phyloP scores from a whole-genome alignment of 2,888 invertebrate species.

The Plagodis pulveraria region DNA sequence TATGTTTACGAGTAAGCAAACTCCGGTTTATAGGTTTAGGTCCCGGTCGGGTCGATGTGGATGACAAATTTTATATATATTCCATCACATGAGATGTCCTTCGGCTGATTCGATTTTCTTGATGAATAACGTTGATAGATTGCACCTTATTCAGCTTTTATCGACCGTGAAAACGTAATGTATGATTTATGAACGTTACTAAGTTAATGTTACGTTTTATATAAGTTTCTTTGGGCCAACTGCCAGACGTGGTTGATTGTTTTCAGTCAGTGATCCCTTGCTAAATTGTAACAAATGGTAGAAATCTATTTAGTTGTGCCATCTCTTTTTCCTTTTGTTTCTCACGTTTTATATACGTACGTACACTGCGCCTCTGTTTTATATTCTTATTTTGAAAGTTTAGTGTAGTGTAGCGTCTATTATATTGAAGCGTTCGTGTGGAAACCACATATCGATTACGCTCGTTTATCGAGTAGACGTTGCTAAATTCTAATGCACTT shows the following conservation, averaged over 20 bases:
- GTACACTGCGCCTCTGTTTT: conserved; percentile 8
- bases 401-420: conserved; percentile 7
- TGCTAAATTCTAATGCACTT: conserved; percentile 45
- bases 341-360: conserved; percentile 12
- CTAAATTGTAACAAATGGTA: conserved; percentile 23
- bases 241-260: conserved; percentile 35
- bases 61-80: conserved; percentile 61
- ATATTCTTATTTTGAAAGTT: conserved; percentile 17
- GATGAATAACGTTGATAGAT: conserved; percentile 39
- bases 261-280: conserved; percentile 31
- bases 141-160: conserved; percentile 36
- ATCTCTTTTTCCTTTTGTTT: conserved; percentile 12
- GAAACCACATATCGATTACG: conserved; percentile 25
- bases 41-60: conserved; percentile 43
- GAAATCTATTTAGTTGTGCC: conserved; percentile 1
- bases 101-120: conserved; percentile 42
- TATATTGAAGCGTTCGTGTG: conserved; percentile 10
- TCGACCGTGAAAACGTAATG: conserved; percentile 36
- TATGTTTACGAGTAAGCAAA: conserved; percentile 65
- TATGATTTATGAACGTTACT: conserved; percentile 36
- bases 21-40: conserved; percentile 54
- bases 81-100: conserved; percentile 49
- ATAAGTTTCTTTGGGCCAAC: conserved; percentile 33
- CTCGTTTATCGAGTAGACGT: conserved; percentile 19
- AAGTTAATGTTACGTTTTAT: conserved; percentile 36